Evolutionary conservation across 2,888 invertebrate species (phyloP).

Genomic region (Clostera curtula): DNA sequence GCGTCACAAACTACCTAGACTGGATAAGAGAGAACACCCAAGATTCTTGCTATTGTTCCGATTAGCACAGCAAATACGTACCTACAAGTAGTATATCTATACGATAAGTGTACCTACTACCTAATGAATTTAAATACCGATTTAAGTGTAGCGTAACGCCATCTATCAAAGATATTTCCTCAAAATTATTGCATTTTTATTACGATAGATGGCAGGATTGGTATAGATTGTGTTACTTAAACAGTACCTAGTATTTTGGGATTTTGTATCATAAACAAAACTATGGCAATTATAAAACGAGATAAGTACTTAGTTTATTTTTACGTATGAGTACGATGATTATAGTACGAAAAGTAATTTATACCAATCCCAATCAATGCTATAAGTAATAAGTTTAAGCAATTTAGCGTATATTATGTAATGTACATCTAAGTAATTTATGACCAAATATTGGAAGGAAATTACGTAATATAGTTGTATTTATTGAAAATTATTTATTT

Average conservation of each 20-base stretch:
- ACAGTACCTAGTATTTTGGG: neutral
- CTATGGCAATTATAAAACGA: neutral
- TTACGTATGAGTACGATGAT: too few relatives aligned
- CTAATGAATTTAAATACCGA: constrained; percentile 19
- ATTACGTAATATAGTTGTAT: constrained; percentile 11
- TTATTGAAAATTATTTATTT: constrained; percentile 16
- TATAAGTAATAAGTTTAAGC: too few relatives aligned
- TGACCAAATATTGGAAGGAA: constrained; percentile 17
- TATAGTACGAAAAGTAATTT: constrained; percentile 1
- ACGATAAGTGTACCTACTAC: constrained; percentile 2
- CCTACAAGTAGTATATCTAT: too few relatives aligned
- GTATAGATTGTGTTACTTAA: neutral
- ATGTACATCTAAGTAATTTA: constrained; percentile 8
- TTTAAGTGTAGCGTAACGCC: constrained; percentile 7
- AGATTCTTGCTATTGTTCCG: constrained; percentile 88
- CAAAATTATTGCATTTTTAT: constrained; percentile 1
- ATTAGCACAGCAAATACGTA: constrained; percentile 43
- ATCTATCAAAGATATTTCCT: constrained; percentile 8
- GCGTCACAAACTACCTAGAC: constrained; percentile 86
- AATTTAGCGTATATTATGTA: too few relatives aligned
- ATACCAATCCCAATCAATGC: too few relatives aligned
- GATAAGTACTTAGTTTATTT: neutral
- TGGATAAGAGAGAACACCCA: constrained; percentile 87
- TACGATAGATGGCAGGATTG: constrained; percentile 9
- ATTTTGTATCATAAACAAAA: too few relatives aligned